These are phyloP conservation scores for Perccottus glenii DNA, from an alignment of 2,113 vertebrate genomes.

Conservation along the genomic window DNA sequence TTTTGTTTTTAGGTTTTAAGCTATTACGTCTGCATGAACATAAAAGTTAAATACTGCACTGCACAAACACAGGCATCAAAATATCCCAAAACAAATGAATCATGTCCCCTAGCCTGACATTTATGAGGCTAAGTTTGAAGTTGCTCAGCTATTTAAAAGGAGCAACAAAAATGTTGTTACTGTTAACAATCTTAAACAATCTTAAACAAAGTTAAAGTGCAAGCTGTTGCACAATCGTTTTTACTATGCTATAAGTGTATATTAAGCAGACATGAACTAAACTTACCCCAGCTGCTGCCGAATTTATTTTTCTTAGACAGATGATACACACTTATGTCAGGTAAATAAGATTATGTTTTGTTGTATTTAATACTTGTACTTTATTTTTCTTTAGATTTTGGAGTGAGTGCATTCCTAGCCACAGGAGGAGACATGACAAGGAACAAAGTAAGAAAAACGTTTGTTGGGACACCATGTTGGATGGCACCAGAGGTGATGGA, in stretches of 20 bases:
- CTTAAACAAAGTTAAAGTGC: too few relatives aligned
- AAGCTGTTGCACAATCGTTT: too few relatives aligned
- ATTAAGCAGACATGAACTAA: too few relatives aligned
- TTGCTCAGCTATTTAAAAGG: neutral
- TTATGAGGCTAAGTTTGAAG: neutral
- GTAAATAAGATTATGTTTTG: neutral
- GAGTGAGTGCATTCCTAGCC: constrained; percentile 95
- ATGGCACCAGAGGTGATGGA: constrained; percentile 99
- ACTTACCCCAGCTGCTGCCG: too few relatives aligned
- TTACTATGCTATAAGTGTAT: too few relatives aligned
- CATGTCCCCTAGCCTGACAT: neutral
- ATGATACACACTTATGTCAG: neutral
- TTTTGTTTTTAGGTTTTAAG: too few relatives aligned
- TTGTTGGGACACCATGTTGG: constrained; percentile 99
- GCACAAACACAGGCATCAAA: neutral
- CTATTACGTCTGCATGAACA: too few relatives aligned
- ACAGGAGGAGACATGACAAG: constrained; percentile 96
- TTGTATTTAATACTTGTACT: neutral
- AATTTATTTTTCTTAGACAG: too few relatives aligned
- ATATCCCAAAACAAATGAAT: neutral
- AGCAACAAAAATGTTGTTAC: neutral
- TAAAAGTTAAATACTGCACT: too few relatives aligned
- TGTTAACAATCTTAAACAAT: neutral
- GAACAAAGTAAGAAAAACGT: constrained; percentile 98
- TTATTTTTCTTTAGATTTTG: constrained; percentile 86